Base-by-base conservation (phyloP, 2,888 invertebrate genomes). In the Lissonota sp. region DNA sequence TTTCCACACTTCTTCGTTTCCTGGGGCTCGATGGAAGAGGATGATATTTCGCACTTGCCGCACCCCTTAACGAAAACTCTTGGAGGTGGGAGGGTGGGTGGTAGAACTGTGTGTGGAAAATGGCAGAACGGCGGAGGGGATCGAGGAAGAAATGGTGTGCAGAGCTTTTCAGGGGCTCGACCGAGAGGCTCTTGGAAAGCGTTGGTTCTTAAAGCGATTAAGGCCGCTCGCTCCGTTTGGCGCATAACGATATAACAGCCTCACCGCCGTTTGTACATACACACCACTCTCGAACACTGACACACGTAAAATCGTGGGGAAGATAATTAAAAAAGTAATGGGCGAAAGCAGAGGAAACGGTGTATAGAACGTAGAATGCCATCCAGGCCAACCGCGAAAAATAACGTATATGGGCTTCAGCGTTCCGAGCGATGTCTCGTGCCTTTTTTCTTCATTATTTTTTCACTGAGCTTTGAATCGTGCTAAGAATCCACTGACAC, bases 241-340 rank as follows among this genome's bases (percentile, higher is more conserved):
- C 87, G 84, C 83, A 85, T 86, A 87, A 88, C 87, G 87, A 86
- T 85, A 76, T 79, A 84, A 84, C 83, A 83, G 74, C 79, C 63
- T 75, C 83, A 40, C 72, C 74, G 44, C 62, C 80, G 70, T 44
- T 8, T 42, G 51, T 60, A 4, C 58, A 46, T 10, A 55, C 62
- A 16, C n/a, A 6, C 55, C 3, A 26, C 26, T n/a, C 49, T 14
- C 58, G 49, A 16, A 62, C 51, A 51, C 49, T 12, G 6, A 8
- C 57, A 39, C 14, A 57, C 39, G 51, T 74, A 42, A 40, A 74
- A 46, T 62, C 62, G 74, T 67, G 73, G 76, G 57, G 77, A 80
- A 84, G 84, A 84, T 84, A 88, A 90, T 90, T 90, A 89, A 88
- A 89, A 89, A 89, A 88, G 85, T 90, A 89, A 90, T 86, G 84